Percentiles rank a stretch among this genome's conserved stretches.
These are phyloP conservation scores for Daboia siamensis DNA, from an alignment of 2,113 vertebrate genomes.

Conservation along the genomic window DNA sequence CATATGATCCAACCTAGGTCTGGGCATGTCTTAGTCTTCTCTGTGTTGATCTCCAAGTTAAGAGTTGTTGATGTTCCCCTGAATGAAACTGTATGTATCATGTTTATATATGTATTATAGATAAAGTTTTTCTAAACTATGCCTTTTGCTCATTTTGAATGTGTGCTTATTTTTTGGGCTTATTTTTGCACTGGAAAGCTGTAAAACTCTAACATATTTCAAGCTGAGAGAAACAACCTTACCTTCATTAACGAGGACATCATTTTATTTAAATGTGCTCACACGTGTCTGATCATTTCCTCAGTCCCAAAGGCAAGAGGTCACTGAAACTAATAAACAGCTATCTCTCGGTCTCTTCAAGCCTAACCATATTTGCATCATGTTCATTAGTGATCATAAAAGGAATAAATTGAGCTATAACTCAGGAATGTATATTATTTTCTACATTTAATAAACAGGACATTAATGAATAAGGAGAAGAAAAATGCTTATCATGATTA, in stretches of 20 bases:
- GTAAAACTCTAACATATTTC: not conserved
- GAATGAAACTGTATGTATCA: too few species aligned
- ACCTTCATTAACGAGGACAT: constrained; percentile 48
- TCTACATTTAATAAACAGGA: constrained; percentile 2
- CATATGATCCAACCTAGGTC: too few species aligned
- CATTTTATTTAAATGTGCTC: constrained; percentile 52
- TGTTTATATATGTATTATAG: too few species aligned
- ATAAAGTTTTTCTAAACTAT: too few species aligned
- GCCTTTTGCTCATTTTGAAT: too few species aligned
- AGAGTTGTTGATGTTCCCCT: too few species aligned
- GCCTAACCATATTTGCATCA: constrained; percentile 12
- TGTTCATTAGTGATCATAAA: constrained; percentile 11
- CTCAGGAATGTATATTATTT: constrained; percentile 24
- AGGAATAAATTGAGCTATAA: constrained; percentile 6
- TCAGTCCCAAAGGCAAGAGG: constrained; percentile 17
- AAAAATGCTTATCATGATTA: constrained; percentile 19
- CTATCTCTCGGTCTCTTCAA: constrained; percentile 13
- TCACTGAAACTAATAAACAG: constrained; percentile 17
- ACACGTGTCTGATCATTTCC: constrained; percentile 36
- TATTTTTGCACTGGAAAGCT: too few species aligned
- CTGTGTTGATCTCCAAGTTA: too few species aligned
- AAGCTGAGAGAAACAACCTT: constrained; percentile 33
- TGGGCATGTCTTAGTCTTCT: too few species aligned
- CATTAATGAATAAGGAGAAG: constrained; percentile 29
- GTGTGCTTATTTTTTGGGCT: too few species aligned